Conservation (phyloP, 2,113 vertebrate genomes). For the Anser brachyrhynchus region DNA sequence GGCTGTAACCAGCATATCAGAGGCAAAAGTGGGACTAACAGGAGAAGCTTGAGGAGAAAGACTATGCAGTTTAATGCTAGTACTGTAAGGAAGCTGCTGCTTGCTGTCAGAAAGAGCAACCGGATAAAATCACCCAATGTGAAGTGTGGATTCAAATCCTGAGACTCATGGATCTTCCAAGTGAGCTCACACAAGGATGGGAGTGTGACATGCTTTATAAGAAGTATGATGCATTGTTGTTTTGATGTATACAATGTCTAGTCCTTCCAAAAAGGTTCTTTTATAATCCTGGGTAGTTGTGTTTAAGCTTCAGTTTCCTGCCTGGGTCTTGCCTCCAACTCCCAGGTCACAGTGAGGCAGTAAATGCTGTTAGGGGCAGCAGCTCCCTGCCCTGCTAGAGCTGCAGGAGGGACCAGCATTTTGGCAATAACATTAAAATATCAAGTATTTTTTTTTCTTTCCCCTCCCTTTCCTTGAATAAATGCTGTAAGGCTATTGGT, state of each 20-base stretch:
- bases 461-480: background rate
- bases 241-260: background rate
- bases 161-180: background rate
- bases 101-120: background rate
- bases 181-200: background rate
- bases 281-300: background rate
- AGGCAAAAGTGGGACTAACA: background rate
- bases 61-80: background rate
- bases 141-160: background rate
- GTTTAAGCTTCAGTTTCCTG: background rate
- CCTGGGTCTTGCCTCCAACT: background rate
- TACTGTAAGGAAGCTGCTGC: background rate
- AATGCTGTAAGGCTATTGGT: background rate
- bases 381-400: background rate
- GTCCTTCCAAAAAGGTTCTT: background rate
- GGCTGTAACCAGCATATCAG: background rate
- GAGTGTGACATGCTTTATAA: accelerated
- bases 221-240: background rate
- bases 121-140: background rate
- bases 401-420: background rate
- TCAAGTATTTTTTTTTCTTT: background rate
- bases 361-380: background rate
- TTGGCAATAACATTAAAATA: background rate
- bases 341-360: background rate
- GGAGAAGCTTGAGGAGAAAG: background rate